Evolutionary conservation across 2,113 vertebrate species (phyloP), one percentile per base, ranked within the genome.

Genomic region (Acanthisitta chloris): DNA sequence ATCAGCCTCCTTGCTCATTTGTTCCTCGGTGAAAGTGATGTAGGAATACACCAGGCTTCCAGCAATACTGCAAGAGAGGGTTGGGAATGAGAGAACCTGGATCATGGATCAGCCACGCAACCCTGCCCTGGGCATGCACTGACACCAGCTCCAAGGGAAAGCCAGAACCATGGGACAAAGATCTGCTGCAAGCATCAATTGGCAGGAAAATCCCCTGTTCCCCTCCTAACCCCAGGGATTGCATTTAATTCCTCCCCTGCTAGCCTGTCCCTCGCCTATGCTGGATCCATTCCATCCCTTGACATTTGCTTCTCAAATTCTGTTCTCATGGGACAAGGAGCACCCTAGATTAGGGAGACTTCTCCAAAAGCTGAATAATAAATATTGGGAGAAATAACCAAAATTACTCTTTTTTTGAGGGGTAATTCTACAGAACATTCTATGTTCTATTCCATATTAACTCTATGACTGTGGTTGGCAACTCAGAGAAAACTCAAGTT

Each of bases 41-140:
- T 99, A 99, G 52, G 99, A 99, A 71, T 99, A 99, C 54, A 99
- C 98, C 98, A 99, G 98, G 91, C 99, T 99, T 18, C 99, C 99
- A 17, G 98, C 99, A 93, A 99, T 99, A 94, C 99, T 99, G 97
- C 86, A 59, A 52, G 43, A 66, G 34, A 65, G 0, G 3, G 4
- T 0, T 8, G 49, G 49, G 14, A 31, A 6, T 0, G 19, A 42
- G 49, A 49, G 12, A n/a, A n/a, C n/a, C n/a, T 13, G 2, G 79
- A 21, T 10, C 34, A 10, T 0, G 51, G 7, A 4, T 0, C 72
- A 17, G 55, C 14, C 54, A 8, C 51, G 7, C 33, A 8, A 25
- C 28, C 46, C 25, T 6, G 12, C 29, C 33, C 34, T 0, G n/a
- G 10, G 28, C 33, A 51, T n/a, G n/a, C n/a, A n/a, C n/a, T n/a